These are phyloP conservation scores for Forbesichthys papilliferus DNA, from an alignment of 2,113 vertebrate species.

Conservation along the genomic window DNA sequence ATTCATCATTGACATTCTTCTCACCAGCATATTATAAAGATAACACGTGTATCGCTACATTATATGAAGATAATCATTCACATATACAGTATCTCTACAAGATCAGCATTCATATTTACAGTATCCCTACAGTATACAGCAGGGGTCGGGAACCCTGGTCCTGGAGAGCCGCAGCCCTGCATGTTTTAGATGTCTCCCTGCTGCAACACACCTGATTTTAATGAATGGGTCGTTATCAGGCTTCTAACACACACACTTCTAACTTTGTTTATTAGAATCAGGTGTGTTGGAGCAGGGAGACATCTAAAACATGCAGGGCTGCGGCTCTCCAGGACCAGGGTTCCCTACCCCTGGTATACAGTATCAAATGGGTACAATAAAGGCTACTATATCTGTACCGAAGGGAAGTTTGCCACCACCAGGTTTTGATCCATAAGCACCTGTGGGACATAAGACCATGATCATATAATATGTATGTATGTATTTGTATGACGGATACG, in stretches of 20 bases:
- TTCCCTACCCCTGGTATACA: too few species aligned
- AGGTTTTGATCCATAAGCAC: conserved; percentile 84
- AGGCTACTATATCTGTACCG: conserved; percentile 56
- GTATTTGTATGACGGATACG: neutral
- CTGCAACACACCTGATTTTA: too few species aligned
- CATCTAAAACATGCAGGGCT: too few species aligned
- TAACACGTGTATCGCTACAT: neutral
- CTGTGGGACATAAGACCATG: conserved; percentile 60
- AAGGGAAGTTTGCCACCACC: conserved; percentile 83
- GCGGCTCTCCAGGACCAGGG: too few species aligned
- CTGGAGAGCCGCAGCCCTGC: too few species aligned
- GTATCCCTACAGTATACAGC: neutral
- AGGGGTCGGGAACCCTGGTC: too few species aligned
- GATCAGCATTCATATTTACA: neutral
- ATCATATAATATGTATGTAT: neutral
- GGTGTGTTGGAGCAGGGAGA: too few species aligned
- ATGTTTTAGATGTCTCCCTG: too few species aligned
- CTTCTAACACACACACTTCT: too few species aligned
- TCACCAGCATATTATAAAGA: neutral
- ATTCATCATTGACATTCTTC: too few species aligned
- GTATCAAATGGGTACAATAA: neutral
- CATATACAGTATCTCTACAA: neutral
- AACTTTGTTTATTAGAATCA: too few species aligned
- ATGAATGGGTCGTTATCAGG: too few species aligned
- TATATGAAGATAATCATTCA: neutral